A percentile compares a stretch with the other conserved stretches of the same genome.
phyloP scores from a whole-genome alignment of 2,888 invertebrate genomes.

The Ctena decussata region DNA sequence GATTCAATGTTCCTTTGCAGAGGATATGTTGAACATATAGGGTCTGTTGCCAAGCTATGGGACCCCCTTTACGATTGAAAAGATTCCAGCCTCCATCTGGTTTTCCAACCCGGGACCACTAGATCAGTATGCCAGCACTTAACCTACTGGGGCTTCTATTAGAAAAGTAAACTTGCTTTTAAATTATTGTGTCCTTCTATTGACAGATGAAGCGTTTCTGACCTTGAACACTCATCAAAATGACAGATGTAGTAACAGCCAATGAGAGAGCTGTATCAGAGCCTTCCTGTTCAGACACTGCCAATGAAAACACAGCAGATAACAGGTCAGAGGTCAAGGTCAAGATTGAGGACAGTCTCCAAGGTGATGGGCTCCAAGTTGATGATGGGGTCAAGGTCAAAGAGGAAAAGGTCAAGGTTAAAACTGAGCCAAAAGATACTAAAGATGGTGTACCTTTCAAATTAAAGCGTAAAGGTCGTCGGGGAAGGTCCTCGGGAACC shows the following conservation, averaged over 20 bases:
- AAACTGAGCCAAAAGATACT: slow-evolving; percentile 22
- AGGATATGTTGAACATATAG: too few species aligned
- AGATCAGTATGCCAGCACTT: too few species aligned
- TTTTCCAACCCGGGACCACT: too few species aligned
- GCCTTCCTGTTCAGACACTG: neutral
- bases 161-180: neutral
- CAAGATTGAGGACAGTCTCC: neutral
- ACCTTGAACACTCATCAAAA: neutral
- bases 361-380: slow-evolving; percentile 5
- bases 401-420: neutral
- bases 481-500: slow-evolving; percentile 65
- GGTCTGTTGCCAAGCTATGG: too few species aligned
- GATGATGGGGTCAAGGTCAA: slow-evolving; percentile 30
- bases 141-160: too few species aligned
- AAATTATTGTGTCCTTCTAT: neutral
- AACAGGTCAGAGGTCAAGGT: neutral
- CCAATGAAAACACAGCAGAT: neutral
- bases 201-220: neutral
- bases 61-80: too few species aligned
- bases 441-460: slow-evolving; percentile 58
- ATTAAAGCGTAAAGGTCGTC: slow-evolving; percentile 58
- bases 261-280: neutral
- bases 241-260: neutral
- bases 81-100: too few species aligned
- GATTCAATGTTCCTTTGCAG: too few species aligned